Evolutionary conservation across 2,888 invertebrate genomes (phyloP), one percentile per base, ranked within the genome.

Genomic region (Mamestra brassicae): DNA sequence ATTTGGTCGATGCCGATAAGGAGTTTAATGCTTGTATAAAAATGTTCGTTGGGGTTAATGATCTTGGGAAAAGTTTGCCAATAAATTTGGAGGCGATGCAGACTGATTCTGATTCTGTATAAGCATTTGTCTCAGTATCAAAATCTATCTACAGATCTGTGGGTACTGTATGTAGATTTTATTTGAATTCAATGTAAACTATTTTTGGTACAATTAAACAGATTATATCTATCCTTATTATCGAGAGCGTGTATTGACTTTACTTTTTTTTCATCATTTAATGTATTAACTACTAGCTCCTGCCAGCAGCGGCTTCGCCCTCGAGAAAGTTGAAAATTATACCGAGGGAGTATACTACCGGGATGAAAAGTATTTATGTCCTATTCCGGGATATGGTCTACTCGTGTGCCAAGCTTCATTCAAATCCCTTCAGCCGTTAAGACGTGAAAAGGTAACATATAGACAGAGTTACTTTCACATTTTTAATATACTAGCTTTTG

Each of bases 1-100:
- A 50, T 71, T 81, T 71, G 61, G 73, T 73, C 7, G 55, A 42
- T 36, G 13, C 38, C 38, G 65, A 82, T 72, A 69, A 70, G 65
- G 50, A 69, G 50, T 74, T 38, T 34, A 55, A 45, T n/a, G 11
- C 2, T 7, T 52, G 65, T 74, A 13, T 10, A n/a, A 13, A 17
- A 58, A 55, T 36, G 4, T 47, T 69, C 3, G 67, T 47, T 54
- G 0, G 52, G 42, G 55, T 45, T 73, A 11, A 73, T 65, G 17
- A 52, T n/a, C 52, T 52, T 47, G 11, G 52, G 8, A 58, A 52
- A 34, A 42, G 45, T 26, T 60, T 74, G 17, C n/a, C 4, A 52
- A 52, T 26, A 26, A 11, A 34, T 7, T 73, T 34, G 7, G 11
- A 15, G 4, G 42, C 13, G 5, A 17, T 13, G 17, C 7, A 6